Percentiles rank a stretch among this genome's conserved stretches.
These are phyloP conservation scores for Euura saliciscinereae DNA, from an alignment of 1,140 invertebrate genomes.

Conservation along the genomic window DNA sequence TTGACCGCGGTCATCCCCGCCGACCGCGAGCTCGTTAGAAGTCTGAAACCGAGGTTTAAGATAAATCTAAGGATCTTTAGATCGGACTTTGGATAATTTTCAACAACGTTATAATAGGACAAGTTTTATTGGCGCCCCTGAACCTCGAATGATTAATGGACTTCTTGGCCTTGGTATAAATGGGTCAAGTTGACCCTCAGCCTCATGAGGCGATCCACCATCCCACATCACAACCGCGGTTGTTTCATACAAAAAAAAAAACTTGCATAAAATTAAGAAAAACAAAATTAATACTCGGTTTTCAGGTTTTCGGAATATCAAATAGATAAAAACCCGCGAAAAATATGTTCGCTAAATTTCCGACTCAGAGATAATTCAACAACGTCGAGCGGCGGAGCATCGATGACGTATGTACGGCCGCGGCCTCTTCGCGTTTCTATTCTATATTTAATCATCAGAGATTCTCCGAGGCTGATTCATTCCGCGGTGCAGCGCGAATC, in stretches of 20 bases:
- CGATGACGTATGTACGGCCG: too few species aligned
- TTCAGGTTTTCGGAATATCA: too few species aligned
- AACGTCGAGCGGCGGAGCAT: too few species aligned
- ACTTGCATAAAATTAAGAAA: too few species aligned
- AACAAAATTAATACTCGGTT: too few species aligned
- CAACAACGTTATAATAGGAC: constrained; percentile 3
- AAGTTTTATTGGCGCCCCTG: neutral
- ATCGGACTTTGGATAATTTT: constrained; percentile 3
- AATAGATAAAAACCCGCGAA: too few species aligned
- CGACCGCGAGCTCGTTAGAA: neutral
- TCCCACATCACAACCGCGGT: too few species aligned
- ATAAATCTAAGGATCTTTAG: neutral
- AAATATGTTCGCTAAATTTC: too few species aligned
- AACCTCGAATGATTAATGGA: neutral
- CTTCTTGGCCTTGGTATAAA: neutral
- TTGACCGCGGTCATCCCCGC: neutral
- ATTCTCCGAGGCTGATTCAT: constrained; percentile 20
- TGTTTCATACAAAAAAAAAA: too few species aligned
- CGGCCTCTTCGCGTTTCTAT: constrained; percentile 15
- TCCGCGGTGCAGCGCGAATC: neutral
- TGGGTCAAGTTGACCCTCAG: neutral
- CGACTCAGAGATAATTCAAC: too few species aligned
- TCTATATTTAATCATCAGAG: constrained; percentile 19
- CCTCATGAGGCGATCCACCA: too few species aligned
- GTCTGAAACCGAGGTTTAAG: neutral